phyloP scores from a whole-genome alignment of 1,140 invertebrate species.

The Aradophagus sp. region DNA sequence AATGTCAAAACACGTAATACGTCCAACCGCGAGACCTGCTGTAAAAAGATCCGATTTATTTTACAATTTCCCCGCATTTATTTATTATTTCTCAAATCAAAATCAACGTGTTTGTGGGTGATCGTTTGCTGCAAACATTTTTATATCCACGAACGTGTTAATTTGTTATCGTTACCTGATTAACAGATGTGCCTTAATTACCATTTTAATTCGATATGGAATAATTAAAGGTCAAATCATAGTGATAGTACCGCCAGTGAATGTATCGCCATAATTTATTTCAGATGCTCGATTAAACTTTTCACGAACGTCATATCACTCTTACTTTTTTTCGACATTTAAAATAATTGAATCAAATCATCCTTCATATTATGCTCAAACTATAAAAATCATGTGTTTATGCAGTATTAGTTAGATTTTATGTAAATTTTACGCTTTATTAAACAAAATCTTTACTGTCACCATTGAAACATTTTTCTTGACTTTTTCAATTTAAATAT shows the following conservation, averaged over 20 bases:
- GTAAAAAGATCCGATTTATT: constrained; percentile 1
- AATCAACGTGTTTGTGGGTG: constrained; percentile 11
- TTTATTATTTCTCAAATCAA: constrained; percentile 7
- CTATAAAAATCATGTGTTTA: background rate
- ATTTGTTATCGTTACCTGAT: constrained; percentile 36
- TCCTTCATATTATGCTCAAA: background rate
- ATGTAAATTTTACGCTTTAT: too few relatives aligned
- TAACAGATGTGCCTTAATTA: constrained; percentile 44
- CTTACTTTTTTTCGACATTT: constrained; percentile 48
- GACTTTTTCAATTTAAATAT: too few relatives aligned
- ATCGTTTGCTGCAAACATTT: constrained; percentile 12
- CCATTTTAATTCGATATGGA: constrained; percentile 49
- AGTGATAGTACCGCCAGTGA: too few relatives aligned
- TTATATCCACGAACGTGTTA: constrained; percentile 15
- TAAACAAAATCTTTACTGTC: too few relatives aligned
- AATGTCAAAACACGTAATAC: constrained; percentile 10
- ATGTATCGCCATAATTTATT: constrained; percentile 44
- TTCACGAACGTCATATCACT: constrained; percentile 42
- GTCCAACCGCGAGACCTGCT: background rate
- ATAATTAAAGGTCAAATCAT: constrained; percentile 56
- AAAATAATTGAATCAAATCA: constrained; percentile 39
- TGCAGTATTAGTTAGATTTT: too few relatives aligned
- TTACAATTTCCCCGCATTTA: background rate
- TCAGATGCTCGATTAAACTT: constrained; percentile 44
- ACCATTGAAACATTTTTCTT: too few relatives aligned